Evolutionary conservation across 2,113 vertebrate species (phyloP).

Genomic region (Amblyornis subalaris): DNA sequence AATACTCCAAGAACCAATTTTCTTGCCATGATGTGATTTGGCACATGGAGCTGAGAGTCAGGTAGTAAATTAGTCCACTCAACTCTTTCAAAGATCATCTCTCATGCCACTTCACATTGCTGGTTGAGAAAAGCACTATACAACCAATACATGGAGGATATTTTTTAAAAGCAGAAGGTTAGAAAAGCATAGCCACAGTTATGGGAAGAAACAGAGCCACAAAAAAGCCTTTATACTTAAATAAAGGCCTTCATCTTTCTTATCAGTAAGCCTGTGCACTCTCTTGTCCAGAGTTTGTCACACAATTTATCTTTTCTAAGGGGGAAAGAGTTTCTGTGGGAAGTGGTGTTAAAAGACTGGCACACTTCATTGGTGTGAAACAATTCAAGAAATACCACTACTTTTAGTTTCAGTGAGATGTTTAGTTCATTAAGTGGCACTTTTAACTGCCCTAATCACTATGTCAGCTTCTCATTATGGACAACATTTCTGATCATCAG

Average conservation of each 20-base stretch:
- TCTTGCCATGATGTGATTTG: neutral
- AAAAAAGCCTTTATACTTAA: neutral
- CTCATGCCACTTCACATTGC: neutral
- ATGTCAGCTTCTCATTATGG: neutral
- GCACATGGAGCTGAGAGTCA: neutral
- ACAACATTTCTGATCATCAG: neutral
- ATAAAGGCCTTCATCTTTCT: neutral
- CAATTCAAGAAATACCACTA: neutral
- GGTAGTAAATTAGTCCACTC: neutral
- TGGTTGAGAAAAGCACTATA: neutral
- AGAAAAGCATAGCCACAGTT: neutral
- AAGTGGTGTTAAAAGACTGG: neutral
- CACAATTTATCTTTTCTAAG: neutral
- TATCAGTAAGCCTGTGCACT: neutral
- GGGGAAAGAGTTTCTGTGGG: neutral
- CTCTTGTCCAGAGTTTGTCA: neutral
- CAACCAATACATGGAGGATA: neutral
- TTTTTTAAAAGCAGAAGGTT: neutral
- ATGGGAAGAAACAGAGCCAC: neutral
- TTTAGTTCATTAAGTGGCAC: neutral
- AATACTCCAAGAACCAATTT: neutral
- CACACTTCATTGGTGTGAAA: neutral
- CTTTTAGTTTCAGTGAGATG: neutral
- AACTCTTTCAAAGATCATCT: neutral
- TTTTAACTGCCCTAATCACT: neutral